Percentiles rank a stretch among this genome's conserved stretches.
These are phyloP conservation scores for Dichetophora obliterata DNA, from an alignment of 2,888 invertebrate species.

Conservation along the genomic window DNA sequence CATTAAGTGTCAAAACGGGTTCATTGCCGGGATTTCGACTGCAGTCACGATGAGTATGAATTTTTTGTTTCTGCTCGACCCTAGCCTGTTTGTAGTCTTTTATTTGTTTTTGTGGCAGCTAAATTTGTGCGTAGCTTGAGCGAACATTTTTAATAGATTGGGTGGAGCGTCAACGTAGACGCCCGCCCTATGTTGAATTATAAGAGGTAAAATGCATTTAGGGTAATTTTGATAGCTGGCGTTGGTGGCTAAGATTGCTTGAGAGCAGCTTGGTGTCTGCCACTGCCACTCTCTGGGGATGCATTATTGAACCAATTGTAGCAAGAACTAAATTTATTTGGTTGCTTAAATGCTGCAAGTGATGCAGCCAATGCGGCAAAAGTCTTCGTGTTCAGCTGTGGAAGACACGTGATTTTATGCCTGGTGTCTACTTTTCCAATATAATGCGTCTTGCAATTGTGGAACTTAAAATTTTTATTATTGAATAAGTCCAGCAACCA, in stretches of 20 bases:
- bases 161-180: constrained; percentile 59
- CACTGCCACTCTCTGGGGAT: background rate
- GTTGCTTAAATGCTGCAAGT: background rate
- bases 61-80: constrained; percentile 45
- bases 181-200: constrained; percentile 49
- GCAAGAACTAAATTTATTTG: constrained; percentile 1
- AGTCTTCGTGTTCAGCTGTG: background rate
- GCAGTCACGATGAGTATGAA: constrained; percentile 33
- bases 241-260: background rate
- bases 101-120: background rate
- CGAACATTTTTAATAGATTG: constrained; percentile 63
- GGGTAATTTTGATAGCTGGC: background rate
- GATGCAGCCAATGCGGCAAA: background rate
- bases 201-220: constrained; percentile 9
- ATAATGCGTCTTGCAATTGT: too few relatives aligned
- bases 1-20: constrained; percentile 46
- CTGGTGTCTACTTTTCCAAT: background rate
- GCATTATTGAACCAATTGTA: constrained; percentile 28
- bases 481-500: too few relatives aligned
- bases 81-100: constrained; percentile 50
- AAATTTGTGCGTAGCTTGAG: constrained; percentile 6
- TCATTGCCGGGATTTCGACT: constrained; percentile 25
- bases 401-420: background rate
- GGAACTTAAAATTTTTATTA: too few relatives aligned
- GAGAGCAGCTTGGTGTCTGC: background rate